Evolutionary conservation across 2,888 invertebrate species (phyloP).

Genomic region (Hanleya hanleyi): DNA sequence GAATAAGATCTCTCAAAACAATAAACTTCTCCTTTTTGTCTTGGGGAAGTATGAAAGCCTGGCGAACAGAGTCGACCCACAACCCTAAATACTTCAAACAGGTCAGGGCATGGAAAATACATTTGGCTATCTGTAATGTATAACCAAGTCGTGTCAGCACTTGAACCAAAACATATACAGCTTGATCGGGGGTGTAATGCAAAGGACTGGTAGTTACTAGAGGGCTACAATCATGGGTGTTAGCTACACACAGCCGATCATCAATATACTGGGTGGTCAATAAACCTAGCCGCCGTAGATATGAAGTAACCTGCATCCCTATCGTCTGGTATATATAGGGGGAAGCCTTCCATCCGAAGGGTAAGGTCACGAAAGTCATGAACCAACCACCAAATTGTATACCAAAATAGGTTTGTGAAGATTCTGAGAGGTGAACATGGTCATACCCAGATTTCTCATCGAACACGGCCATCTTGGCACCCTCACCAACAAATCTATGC

Average conservation of each 20-base stretch:
- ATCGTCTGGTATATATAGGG: slow-evolving; percentile 22
- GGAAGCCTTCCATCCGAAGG: slow-evolving; percentile 23
- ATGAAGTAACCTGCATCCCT: slow-evolving; percentile 15
- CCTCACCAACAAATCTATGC: slow-evolving; percentile 19
- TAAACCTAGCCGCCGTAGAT: slow-evolving; percentile 12
- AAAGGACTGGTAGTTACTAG: no score
- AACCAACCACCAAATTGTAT: slow-evolving; percentile 23
- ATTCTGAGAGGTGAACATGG: slow-evolving; percentile 14
- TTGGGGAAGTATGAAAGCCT: not conserved
- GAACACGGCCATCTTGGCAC: not conserved
- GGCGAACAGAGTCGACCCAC: not conserved
- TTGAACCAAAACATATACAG: slow-evolving; percentile 1
- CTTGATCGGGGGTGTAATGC: no score
- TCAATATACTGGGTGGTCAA: slow-evolving; percentile 22
- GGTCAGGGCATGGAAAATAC: not conserved
- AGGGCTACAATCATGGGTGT: no score
- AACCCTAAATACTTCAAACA: slow-evolving; percentile 17
- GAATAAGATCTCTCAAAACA: slow-evolving; percentile 5
- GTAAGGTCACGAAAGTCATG: slow-evolving; percentile 6
- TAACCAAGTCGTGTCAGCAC: slow-evolving; percentile 19
- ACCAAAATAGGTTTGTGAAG: slow-evolving; percentile 23
- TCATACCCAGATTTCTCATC: slow-evolving; percentile 26
- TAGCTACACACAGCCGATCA: no score
- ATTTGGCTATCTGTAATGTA: slow-evolving; percentile 2
- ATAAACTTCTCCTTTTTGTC: slow-evolving; percentile 12